phyloP scores from a whole-genome alignment of 2,113 vertebrate species.

The Phyllostomus discolor region DNA sequence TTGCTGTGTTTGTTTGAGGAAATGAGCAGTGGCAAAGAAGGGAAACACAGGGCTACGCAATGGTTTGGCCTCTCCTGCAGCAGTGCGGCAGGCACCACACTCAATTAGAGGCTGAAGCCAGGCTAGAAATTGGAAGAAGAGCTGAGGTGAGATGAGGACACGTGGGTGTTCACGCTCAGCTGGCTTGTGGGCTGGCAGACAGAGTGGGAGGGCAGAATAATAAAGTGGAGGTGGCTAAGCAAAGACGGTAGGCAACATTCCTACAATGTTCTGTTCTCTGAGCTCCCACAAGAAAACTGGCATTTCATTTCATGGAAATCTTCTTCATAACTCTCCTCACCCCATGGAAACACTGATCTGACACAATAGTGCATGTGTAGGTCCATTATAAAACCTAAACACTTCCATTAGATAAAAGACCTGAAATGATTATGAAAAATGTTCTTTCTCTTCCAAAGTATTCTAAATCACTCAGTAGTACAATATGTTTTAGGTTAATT shows the following conservation, averaged over 20 bases:
- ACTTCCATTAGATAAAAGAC: slow-evolving; percentile 69
- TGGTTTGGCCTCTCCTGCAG: neutral
- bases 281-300: neutral
- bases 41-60: rapidly evolving
- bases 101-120: neutral
- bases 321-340: slow-evolving; percentile 1
- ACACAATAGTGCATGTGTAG: slow-evolving; percentile 31
- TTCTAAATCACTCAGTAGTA: slow-evolving; percentile 74
- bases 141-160: neutral
- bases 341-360: slow-evolving; percentile 6
- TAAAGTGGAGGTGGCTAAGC: neutral
- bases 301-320: slow-evolving; percentile 43
- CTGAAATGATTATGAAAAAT: slow-evolving; percentile 75
- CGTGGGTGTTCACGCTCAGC: neutral
- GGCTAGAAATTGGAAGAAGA: neutral
- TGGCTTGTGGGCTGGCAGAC: neutral
- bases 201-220: neutral
- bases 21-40: neutral
- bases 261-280: neutral
- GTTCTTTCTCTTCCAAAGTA: slow-evolving; percentile 67
- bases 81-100: neutral
- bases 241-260: neutral
- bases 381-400: slow-evolving; percentile 59
- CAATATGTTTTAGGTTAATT: slow-evolving; percentile 83
- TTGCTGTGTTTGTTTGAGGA: neutral